phyloP scores from a whole-genome alignment of 2,888 invertebrate species.

The Diarsia dahlii region DNA sequence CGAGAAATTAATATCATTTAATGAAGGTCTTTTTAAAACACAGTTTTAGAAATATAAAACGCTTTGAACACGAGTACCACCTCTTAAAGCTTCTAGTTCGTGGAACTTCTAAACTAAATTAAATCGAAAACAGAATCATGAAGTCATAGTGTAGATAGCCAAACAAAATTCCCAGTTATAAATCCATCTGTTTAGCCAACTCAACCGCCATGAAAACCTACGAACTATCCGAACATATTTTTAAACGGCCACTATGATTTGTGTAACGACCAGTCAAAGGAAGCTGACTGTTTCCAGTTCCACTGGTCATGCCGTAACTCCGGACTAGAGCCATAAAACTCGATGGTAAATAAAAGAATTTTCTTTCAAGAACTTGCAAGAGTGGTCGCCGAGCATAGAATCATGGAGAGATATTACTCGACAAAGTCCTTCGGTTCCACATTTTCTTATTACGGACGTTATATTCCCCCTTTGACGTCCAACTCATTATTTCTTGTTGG shows the following conservation, averaged over 20 bases:
- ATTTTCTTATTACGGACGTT: background rate
- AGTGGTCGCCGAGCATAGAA: background rate
- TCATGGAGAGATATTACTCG: background rate
- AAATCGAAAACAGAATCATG: background rate
- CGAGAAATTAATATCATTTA: background rate
- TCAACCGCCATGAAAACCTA: background rate
- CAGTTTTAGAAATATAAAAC: too few species aligned
- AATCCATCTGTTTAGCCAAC: constrained; percentile 7
- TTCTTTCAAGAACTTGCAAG: constrained; percentile 17
- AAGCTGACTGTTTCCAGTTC: constrained; percentile 15
- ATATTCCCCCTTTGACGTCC: too few species aligned
- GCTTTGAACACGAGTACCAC: background rate
- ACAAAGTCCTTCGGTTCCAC: background rate
- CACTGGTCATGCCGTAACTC: constrained; percentile 13
- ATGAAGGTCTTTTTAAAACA: background rate
- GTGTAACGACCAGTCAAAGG: constrained; percentile 31
- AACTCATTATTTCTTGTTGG: background rate
- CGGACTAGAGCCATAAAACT: constrained; percentile 13
- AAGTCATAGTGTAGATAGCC: background rate
- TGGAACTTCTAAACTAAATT: background rate
- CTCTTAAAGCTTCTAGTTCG: background rate
- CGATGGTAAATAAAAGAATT: constrained; percentile 16
- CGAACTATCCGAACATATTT: constrained; percentile 23
- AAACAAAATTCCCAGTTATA: background rate
- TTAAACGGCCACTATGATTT: constrained; percentile 25